Base-by-base conservation (phyloP, 2,888 invertebrate genomes). In the Tachina fera region DNA sequence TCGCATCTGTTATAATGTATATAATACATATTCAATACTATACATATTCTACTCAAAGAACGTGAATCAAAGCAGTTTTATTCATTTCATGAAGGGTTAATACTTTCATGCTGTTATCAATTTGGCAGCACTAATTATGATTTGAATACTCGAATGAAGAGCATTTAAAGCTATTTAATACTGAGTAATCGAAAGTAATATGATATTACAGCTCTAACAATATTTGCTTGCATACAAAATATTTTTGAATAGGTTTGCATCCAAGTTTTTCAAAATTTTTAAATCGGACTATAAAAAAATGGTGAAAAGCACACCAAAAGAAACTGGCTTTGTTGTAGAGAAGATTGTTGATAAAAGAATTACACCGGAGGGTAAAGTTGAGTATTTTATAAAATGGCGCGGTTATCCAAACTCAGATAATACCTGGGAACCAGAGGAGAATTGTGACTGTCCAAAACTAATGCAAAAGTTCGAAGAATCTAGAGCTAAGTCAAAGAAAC, bases 341-440 rank as follows among this genome's bases (percentile, higher is more conserved):
- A 97, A 97, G 92, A 97, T 98, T 9, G 93, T 98, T 19, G 97
- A 98, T 90, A 95, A 96, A 88, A 94, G 98, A 88, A 94, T 92
- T 31, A 92, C 94, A 94, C 13, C 95, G 84, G 95, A 95, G 89
- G 96, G 96, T 0, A 96, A 94, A 91, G 95, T 96, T 2, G 96
- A 96, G 90, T 96, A 96, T 89, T 95, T 93, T 81, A 92, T 96
- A 14, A 96, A 96, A 92, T 96, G 96, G 96, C 96, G 96, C 89
- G 96, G 97, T 3, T 97, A 97, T 90, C 95, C 95, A 16, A 96
- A 95, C 90, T 96, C 96, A 9, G 98, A 98, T 88, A 98, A 98
- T 90, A 98, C 98, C 0, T 98, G 98, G 98, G 98, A 98, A 90
- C 98, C 98, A 0, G 97, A 97, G 90, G 97, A 97, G 88, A 97